Base-by-base conservation (phyloP, 1,140 invertebrate species). In the Aricia agestis region DNA sequence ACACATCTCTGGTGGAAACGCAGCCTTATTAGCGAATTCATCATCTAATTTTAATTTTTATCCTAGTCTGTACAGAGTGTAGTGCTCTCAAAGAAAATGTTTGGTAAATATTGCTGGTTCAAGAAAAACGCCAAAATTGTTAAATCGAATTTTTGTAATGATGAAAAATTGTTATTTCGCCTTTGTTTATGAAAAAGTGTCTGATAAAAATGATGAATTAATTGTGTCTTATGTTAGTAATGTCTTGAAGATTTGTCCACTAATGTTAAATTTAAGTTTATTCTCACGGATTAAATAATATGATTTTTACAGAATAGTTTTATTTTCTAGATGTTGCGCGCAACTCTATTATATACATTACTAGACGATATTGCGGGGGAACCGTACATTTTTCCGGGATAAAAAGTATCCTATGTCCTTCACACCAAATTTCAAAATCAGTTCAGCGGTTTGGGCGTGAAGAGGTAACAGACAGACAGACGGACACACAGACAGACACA, bases 291-390 rank as follows among this genome's bases (percentile, higher is more conserved):
- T 13, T 52, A 52, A 52, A 52, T 36, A 6, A 36, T 52, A 52
- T 52, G 13, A 52, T 52, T 52, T 52, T 52, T 52, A 52, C 45
- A 13, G 10, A 52, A 52, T 52, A 15, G 45, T 52, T 52, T 52
- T 52, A 52, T 52, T 52, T 52, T 15, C 6, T 88, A 90, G 36
- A 36, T 36, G 36, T 36, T 9, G 36, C 2, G 0, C 36, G 6
- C 36, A 36, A 5, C 36, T 36, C 25, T 25, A 25, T 25, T 25
- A 25, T 25, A 3, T n/a, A n/a, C n/a, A n/a, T n/a, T n/a, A n/a
- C n/a, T n/a, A n/a, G n/a, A n/a, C n/a, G n/a, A n/a, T n/a, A n/a
- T n/a, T n/a, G 32, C 32, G 32, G 2, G 32, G 32, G 32, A 32
- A 32, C 32, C 32, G 32, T 32, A 32, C 6, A 36, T 36, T 36